Percentiles rank a stretch among this genome's conserved stretches.
phyloP scores from a whole-genome alignment of 1,140 invertebrate genomes.

The Lysiphlebus fabarum region DNA sequence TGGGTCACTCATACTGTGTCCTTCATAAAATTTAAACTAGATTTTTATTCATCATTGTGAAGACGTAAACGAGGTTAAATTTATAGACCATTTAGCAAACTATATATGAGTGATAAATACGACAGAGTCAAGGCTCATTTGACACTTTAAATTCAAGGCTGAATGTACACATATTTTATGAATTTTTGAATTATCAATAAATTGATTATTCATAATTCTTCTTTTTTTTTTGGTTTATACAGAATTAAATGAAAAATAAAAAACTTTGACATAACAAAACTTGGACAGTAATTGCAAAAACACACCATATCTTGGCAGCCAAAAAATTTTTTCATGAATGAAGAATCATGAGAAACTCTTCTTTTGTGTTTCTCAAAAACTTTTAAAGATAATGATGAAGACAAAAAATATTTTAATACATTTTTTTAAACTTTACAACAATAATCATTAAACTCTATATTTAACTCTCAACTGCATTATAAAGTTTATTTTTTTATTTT shows the following conservation, averaged over 20 bases:
- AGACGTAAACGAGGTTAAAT: slow-evolving; percentile 27
- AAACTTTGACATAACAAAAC: no score
- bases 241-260: no score
- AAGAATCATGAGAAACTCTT: neutral
- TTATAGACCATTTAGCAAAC: slow-evolving; percentile 30
- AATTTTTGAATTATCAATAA: neutral
- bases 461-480: no score
- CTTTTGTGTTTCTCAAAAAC: neutral
- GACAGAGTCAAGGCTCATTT: slow-evolving; percentile 18
- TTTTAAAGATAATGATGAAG: neutral
- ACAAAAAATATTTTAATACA: neutral
- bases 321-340: slow-evolving; percentile 5
- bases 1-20: neutral
- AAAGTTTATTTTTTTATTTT: no score
- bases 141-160: slow-evolving; percentile 6
- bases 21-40: slow-evolving; percentile 12
- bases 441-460: no score
- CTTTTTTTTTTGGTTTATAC: no score
- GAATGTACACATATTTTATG: neutral
- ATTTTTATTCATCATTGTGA: slow-evolving; percentile 5
- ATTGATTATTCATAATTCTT: neutral
- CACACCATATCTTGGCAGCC: neutral
- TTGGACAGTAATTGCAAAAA: neutral
- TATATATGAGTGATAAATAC: slow-evolving; percentile 24
- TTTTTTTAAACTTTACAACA: no score